Evolutionary conservation across 2,113 vertebrate species (phyloP).

Genomic region (Mola mola): DNA sequence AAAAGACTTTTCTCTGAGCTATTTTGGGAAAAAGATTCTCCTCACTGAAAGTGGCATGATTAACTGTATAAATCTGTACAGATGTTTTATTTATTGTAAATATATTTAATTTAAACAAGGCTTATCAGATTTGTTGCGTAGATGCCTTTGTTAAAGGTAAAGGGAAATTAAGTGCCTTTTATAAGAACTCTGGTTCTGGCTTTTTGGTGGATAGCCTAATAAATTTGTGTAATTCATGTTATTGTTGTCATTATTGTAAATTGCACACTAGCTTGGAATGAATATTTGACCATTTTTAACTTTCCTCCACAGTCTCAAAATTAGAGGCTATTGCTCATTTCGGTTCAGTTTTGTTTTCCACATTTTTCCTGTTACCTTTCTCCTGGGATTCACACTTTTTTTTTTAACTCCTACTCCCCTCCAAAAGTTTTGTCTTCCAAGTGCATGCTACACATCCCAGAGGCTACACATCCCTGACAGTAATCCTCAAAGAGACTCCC

Average conservation of each 20-base stretch:
- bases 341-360: too few relatives aligned
- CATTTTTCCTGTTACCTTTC: slow-evolving; percentile 7
- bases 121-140: slow-evolving; percentile 63
- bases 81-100: slow-evolving; percentile 84
- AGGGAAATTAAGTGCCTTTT: slow-evolving; percentile 81
- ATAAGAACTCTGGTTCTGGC: slow-evolving; percentile 55
- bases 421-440: slow-evolving; percentile 45
- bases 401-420: background rate
- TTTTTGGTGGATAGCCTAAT: slow-evolving; percentile 67
- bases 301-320: background rate
- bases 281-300: slow-evolving; percentile 18
- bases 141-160: slow-evolving; percentile 64
- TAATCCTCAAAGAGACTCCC: slow-evolving; percentile 81
- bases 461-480: slow-evolving; percentile 60
- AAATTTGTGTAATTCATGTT: slow-evolving; percentile 75
- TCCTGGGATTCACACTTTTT: slow-evolving; percentile 1
- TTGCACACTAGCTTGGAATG: slow-evolving; percentile 2
- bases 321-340: slow-evolving; percentile 30
- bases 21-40: slow-evolving; percentile 50
- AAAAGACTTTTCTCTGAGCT: slow-evolving; percentile 45
- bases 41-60: slow-evolving; percentile 55
- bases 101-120: slow-evolving; percentile 86
- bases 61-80: slow-evolving; percentile 74
- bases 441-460: too few relatives aligned
- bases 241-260: slow-evolving; percentile 20